Base-by-base conservation (phyloP, 2,797 vertebrate species). In the Pelochelys cantorii region DNA sequence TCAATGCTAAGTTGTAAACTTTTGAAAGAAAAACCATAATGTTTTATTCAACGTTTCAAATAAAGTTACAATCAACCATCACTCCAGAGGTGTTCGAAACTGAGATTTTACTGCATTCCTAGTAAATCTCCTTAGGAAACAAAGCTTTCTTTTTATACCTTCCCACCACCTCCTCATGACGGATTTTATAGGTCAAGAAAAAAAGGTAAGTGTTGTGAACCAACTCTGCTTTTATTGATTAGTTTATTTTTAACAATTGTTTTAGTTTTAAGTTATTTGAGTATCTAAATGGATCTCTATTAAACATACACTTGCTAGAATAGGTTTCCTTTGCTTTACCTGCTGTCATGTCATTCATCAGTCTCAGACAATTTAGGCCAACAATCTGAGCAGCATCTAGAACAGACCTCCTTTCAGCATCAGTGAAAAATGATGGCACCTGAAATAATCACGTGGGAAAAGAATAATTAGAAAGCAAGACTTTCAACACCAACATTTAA, bases 261-360 rank as follows among this genome's bases (percentile, higher is more conserved):
- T 31, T 65, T 65, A n/a, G 31, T 65, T 65, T 65, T 31, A 34
- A 71, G 18, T 15, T 62, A 31, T 27, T 59, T 27, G 6, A 62
- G 6, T 62, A 62, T 79, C 9, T 79, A 85, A 83, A 80, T 3
- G 11, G 14, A 52, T 2, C 71, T 2, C 3, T 3, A 65, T 42
- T 78, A 74, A 34, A 56, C 8, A 85, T 2, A 27, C 42, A 52
- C 13, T 29, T 78, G 68, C 7, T 57, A 89, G 65, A 25, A 89
- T 25, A 71, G 0, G 34, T 90, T 84, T 55, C 56, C 48, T 13
- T 42, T 62, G 52, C 91, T 92, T 94, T 97, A 98, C 98, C 98
- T 96, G 98, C 98, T 87, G 98, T 98, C 97, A 98, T 98, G 77
- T 98, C 98, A 95, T 98, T 99, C 98, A 98, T 98, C 92, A 98